Base-by-base conservation (phyloP, 2,888 invertebrate genomes). In the Pristionchus japonicus region DNA sequence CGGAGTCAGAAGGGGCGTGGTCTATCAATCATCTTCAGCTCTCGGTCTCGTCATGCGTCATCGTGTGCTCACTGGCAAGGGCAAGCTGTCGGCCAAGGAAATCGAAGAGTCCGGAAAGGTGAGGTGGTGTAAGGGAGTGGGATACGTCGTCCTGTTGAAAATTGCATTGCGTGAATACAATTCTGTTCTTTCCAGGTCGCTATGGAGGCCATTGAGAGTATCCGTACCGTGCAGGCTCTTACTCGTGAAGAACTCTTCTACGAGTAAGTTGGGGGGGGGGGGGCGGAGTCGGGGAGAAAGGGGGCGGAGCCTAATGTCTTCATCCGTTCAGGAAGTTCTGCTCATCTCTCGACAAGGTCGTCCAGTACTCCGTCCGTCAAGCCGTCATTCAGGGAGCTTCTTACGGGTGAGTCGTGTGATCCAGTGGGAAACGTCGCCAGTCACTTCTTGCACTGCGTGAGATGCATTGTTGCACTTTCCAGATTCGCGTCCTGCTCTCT, bases 51-150 rank as follows among this genome's bases (percentile, higher is more conserved):
- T 89, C 43, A 89, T 92, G 47, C 88, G 92, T 64, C 90, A 90
- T 34, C 89, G 91, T 31, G 88, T 90, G n/a, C 89, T 91, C 84
- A 89, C 90, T 23, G 95, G 95, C 49, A 95, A 95, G 61, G 95
- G 43, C 94, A 95, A 86, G 95, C 96, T 92, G 94, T 70, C 86
- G 6, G 86, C 95, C 0, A 94, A 93, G 47, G 94, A 95, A 3
- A 94, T 96, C 94, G 95, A 96, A 90, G 94, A 95, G 86, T 95
- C 96, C 85, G 96, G 96, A 87, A 95, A 95, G 94, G 96, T 95
- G 92, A 67, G 40, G 34, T 43, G 52, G 37, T 77, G 77, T 47
- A 20, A 3, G 15, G 6, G 43, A 77, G 27, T 77, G 40, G 77
- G n/a, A 27, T 47, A 77, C 9, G 40, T 74, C 40, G 34, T 3